Evolutionary conservation across 2,113 vertebrate genomes (phyloP).

Genomic region (Nematolebias whitei): DNA sequence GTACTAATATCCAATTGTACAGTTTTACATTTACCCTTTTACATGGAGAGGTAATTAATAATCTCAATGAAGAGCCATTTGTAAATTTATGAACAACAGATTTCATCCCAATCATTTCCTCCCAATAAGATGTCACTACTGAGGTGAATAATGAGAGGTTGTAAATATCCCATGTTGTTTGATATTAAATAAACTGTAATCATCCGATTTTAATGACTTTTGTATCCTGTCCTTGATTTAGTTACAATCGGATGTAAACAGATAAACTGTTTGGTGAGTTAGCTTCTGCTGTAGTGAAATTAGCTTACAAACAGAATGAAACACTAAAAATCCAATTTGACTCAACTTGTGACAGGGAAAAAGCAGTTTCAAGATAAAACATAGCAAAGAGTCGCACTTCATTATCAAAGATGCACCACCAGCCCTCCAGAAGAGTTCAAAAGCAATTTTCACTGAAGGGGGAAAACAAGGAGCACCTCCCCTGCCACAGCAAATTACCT

Average conservation of each 20-base stretch:
- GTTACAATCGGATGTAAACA: constrained; percentile 33
- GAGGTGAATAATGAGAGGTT: constrained; percentile 49
- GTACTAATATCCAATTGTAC: constrained; percentile 27
- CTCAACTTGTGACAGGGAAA: background rate
- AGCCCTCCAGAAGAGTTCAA: background rate
- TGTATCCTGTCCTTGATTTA: constrained; percentile 16
- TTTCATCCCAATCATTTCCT: constrained; percentile 54
- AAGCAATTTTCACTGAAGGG: background rate
- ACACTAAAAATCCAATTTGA: constrained; percentile 18
- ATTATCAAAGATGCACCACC: too few species aligned
- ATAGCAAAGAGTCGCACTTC: background rate
- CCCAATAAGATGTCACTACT: constrained; percentile 52
- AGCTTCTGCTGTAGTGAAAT: constrained; percentile 13
- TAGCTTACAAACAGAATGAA: constrained; percentile 11
- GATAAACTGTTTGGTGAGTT: constrained; percentile 29
- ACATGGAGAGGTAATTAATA: constrained; percentile 49
- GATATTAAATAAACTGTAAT: constrained; percentile 45
- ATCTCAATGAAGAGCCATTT: constrained; percentile 40
- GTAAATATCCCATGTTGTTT: constrained; percentile 51
- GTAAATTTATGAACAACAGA: constrained; percentile 65
- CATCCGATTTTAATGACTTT: constrained; percentile 12
- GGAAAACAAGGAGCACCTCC: background rate
- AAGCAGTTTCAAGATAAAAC: background rate
- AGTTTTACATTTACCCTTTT: constrained; percentile 52
- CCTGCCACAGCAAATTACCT: too few species aligned